These are phyloP conservation scores for Diadegma fenestrale DNA, from an alignment of 2,888 invertebrate genomes.

Conservation along the genomic window DNA sequence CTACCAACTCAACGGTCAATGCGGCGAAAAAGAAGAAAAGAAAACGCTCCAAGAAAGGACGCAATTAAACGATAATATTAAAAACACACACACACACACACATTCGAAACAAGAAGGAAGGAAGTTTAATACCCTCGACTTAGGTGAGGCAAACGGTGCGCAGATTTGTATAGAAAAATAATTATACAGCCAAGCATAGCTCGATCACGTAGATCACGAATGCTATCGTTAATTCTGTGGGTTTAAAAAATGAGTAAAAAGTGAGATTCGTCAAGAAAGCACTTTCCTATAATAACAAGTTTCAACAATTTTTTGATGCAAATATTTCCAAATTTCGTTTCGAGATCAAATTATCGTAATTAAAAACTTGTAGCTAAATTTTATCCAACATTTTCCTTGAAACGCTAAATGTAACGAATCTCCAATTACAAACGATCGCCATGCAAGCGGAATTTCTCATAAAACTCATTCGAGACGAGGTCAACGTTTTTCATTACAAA, in stretches of 20 bases:
- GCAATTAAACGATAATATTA: constrained; percentile 82
- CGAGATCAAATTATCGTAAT: background rate
- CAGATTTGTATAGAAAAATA: constrained; percentile 64
- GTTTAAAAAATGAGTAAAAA: constrained; percentile 25
- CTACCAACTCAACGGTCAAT: constrained; percentile 73
- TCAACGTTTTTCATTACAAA: background rate
- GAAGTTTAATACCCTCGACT: constrained; percentile 3
- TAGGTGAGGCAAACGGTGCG: constrained; percentile 61
- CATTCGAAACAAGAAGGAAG: background rate
- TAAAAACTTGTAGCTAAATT: background rate
- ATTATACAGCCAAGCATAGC: constrained; percentile 45
- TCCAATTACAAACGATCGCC: background rate
- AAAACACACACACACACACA: background rate
- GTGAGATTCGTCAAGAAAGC: background rate
- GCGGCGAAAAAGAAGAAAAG: constrained; percentile 85
- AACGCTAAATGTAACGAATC: background rate
- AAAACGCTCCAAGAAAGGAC: constrained; percentile 86
- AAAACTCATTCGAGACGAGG: background rate
- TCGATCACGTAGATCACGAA: constrained; percentile 47
- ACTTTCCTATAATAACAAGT: constrained; percentile 3
- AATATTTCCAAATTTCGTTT: background rate
- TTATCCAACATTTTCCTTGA: constrained; percentile 3
- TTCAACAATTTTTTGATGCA: background rate
- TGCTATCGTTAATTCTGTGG: constrained; percentile 35
- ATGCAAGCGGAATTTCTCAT: background rate